These are phyloP conservation scores for Pyrrhia umbra DNA, from an alignment of 2,888 invertebrate species.

Conservation along the genomic window DNA sequence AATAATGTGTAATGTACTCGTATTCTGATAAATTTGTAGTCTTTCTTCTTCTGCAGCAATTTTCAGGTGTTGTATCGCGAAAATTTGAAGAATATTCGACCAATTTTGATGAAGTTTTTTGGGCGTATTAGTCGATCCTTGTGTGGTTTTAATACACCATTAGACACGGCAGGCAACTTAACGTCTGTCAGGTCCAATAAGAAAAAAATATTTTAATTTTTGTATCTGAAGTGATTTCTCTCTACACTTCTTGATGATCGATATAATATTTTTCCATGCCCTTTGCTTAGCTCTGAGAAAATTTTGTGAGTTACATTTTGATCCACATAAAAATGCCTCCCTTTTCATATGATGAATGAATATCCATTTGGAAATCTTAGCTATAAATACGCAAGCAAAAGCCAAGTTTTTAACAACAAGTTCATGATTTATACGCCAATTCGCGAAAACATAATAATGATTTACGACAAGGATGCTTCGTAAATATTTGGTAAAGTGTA, in stretches of 20 bases:
- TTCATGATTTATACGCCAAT: constrained; percentile 20
- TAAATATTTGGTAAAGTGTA: constrained; percentile 11
- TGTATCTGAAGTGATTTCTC: too few relatives aligned
- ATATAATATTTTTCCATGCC: background rate
- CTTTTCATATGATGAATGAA: constrained; percentile 30
- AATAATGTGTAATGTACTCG: too few relatives aligned
- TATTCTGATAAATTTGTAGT: too few relatives aligned
- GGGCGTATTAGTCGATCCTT: too few relatives aligned
- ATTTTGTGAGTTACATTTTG: constrained; percentile 5
- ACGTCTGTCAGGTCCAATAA: too few relatives aligned
- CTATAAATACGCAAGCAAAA: background rate
- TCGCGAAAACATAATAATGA: constrained; percentile 24
- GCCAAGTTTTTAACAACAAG: constrained; percentile 25
- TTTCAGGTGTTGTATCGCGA: too few relatives aligned
- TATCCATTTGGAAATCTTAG: constrained; percentile 11
- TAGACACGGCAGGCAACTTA: too few relatives aligned
- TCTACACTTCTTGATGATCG: background rate
- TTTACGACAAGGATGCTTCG: constrained; percentile 32
- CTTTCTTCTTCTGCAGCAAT: too few relatives aligned
- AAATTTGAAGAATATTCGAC: too few relatives aligned
- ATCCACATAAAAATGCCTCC: constrained; percentile 11
- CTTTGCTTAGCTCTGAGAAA: background rate
- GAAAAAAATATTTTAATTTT: too few relatives aligned
- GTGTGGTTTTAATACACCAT: too few relatives aligned
- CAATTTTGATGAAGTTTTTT: too few relatives aligned